A percentile compares a stretch with the other conserved stretches of the same genome.
Conservation (phyloP, 2,888 invertebrate species). For the Tetragonisca angustula region DNA sequence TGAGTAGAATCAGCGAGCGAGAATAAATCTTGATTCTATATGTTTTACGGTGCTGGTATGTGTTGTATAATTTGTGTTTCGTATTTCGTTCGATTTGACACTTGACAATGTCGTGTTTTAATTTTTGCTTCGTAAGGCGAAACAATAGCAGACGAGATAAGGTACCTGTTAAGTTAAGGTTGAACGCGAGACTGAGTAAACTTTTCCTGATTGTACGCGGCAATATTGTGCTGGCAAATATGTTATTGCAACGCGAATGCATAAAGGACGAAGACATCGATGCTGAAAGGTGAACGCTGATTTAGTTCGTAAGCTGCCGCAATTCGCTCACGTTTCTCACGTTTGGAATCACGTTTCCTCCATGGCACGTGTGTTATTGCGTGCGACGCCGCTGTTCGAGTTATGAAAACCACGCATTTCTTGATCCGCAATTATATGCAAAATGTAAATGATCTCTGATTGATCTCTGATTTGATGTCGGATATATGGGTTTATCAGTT, state of each 20-base stretch:
- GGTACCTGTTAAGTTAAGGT: background rate
- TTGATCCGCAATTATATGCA: background rate
- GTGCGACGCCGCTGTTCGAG: background rate
- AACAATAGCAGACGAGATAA: background rate
- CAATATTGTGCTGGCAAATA: background rate
- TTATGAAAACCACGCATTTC: background rate
- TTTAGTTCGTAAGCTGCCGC: background rate
- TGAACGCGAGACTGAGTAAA: background rate
- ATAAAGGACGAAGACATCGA: background rate
- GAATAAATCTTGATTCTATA: background rate
- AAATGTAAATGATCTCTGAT: background rate
- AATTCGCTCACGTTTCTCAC: slow-evolving; percentile 46
- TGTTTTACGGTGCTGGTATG: background rate
- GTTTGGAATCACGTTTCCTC: slow-evolving; percentile 39
- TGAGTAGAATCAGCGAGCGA: background rate
- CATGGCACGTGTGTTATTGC: slow-evolving; percentile 27
- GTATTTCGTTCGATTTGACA: background rate
- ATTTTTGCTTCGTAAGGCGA: background rate
- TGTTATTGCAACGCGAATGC: background rate
- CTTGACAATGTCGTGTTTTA: background rate
- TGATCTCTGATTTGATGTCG: too few relatives aligned
- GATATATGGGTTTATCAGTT: too few relatives aligned
- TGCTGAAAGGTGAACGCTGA: background rate
- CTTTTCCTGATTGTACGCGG: background rate
- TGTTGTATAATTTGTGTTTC: background rate